Evolutionary conservation across 2,113 vertebrate genomes (phyloP).

Genomic region (Phalacrocorax carbo): DNA sequence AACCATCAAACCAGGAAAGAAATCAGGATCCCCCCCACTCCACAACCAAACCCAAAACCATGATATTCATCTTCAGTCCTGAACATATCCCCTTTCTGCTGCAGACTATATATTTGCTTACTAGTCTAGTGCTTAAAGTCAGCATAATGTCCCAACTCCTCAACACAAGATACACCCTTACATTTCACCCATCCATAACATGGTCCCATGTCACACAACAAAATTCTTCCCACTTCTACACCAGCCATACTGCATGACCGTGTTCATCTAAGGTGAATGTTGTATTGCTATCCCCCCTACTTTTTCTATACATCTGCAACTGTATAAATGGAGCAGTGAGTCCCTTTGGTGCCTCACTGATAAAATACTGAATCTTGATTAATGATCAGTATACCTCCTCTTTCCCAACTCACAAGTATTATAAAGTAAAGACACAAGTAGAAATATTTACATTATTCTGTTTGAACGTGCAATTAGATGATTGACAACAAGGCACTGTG

Average conservation of each 20-base stretch:
- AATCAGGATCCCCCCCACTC: background rate
- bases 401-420: background rate
- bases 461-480: background rate
- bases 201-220: background rate
- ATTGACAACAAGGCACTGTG: background rate
- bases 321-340: background rate
- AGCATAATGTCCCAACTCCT: background rate
- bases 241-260: fast-evolving
- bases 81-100: background rate
- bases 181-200: background rate
- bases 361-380: background rate
- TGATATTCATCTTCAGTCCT: background rate
- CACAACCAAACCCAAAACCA: background rate
- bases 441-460: background rate
- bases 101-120: background rate
- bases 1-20: background rate
- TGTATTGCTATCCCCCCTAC: background rate
- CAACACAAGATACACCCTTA: background rate
- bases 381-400: background rate
- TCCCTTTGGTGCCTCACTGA: background rate
- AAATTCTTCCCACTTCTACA: background rate
- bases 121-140: background rate
- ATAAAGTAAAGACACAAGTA: background rate
- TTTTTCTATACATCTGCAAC: background rate
- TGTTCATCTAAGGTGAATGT: background rate